Base-by-base conservation (phyloP, 2,113 vertebrate genomes). In the Euleptes europaea region DNA sequence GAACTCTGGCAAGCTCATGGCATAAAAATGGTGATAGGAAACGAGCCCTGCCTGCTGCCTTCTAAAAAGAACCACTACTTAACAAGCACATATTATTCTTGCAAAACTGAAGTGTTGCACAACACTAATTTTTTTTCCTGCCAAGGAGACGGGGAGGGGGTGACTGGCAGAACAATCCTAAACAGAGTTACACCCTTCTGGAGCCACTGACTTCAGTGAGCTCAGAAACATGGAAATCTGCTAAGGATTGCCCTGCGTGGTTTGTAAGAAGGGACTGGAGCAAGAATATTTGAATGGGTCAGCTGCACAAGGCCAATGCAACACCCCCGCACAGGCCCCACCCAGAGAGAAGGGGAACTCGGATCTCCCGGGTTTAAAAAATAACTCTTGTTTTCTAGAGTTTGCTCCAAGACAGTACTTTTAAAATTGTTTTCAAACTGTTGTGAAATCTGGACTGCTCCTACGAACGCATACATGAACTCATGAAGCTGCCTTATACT, bases 51-150 rank as follows among this genome's bases (percentile, higher is more conserved):
- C 33, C 21, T 23, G 40, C 23, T 85, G 38, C 5, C n/a, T 28
- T 47, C 49, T 40, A 23, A 26, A 60, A 85, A 10, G 54, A 40
- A 67, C 21, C 31, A 40, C 35, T 42, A 35, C 14, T 72, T 35
- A 54, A 35, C 2, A 10, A 70, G 49, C 28, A 84, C 77, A 49
- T 31, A 72, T 31, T 70, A 71, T 44, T 78, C 75, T 84, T 78
- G 66, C 84, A 85, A 79, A 72, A 85, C 1, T 49, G 69, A 80
- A 7, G 12, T n/a, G 17, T 73, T 73, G 83, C 83, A 35, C 76
- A 79, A 85, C 21, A 17, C 13, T 69, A 14, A 17, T 63, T 69
- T 69, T 69, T 69, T 69, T 69, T 69, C 6, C 42, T 2, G 67
- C 77, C 78, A 72, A 80, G 42, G 15, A 63, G 69, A 71, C 67